Percentiles rank a stretch among this genome's conserved stretches.
Evolutionary conservation across 1,140 invertebrate genomes (phyloP).

Genomic region (Achatina immaculata): DNA sequence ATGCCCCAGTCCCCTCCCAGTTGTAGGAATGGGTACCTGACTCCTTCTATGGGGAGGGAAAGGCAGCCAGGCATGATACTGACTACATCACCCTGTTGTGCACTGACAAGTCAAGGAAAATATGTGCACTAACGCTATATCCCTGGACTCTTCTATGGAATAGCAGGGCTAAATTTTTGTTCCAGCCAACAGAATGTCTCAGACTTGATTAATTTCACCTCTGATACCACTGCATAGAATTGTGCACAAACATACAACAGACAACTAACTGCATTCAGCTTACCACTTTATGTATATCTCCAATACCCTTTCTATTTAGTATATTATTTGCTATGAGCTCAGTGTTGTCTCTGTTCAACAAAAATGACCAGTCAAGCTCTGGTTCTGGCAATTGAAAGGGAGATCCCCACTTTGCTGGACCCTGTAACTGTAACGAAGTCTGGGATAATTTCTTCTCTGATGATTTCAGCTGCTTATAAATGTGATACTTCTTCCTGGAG

Average conservation of each 20-base stretch:
- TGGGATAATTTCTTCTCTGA: not conserved
- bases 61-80: no score
- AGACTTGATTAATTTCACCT: no score
- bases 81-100: no score
- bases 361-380: slow-evolving; percentile 29
- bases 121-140: no score
- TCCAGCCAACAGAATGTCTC: no score
- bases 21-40: no score
- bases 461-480: not conserved
- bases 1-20: no score
- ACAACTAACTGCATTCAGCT: not conserved
- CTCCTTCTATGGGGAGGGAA: no score
- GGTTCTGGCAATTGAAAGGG: slow-evolving; percentile 28
- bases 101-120: no score
- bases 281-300: slow-evolving; percentile 37
- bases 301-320: slow-evolving; percentile 30
- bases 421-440: not conserved
- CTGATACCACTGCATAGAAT: no score
- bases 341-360: slow-evolving; percentile 21
- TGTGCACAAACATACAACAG: not conserved
- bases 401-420: slow-evolving; percentile 4
- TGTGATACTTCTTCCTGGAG: not conserved
- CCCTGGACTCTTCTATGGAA: no score
- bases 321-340: slow-evolving; percentile 31
- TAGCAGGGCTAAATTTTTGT: no score